Base-by-base conservation (phyloP, 2,797 vertebrate genomes). In the Helostoma temminkii region DNA sequence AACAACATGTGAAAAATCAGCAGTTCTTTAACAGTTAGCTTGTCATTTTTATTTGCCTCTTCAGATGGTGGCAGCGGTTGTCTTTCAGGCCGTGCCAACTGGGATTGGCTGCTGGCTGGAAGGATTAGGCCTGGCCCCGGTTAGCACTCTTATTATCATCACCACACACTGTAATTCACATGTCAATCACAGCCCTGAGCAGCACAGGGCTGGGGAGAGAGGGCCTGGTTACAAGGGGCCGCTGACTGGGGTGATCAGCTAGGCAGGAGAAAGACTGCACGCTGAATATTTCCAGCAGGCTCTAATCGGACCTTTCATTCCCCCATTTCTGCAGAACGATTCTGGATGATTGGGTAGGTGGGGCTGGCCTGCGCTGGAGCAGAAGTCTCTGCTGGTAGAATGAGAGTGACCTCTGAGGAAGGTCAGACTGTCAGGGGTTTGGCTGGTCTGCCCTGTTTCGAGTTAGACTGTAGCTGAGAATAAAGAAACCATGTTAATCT, bases 31-130 rank as follows among this genome's bases (percentile, higher is more conserved):
- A 93, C 91, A 91, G 90, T 93, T 91, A 90, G 90, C 91, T 90
- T 94, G 93, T 94, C 92, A 92, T 94, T 93, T 94, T 93, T 93
- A 94, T 94, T 92, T 91, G 90, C 88, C 88, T 92, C 92, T 84
- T 94, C 91, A 88, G 89, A 91, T 83, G 89, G 89, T 91, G 91
- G 88, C 90, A 90, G 89, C 64, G 62, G 81, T 87, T 11, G 84
- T 87, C 91, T 93, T 94, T 92, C 82, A 94, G 91, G 81, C 71
- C 0, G 37, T 89, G 93, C 92, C 94, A 94, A 88, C 86, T 82
- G 74, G 69, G 91, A 92, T 90, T 78, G 91, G 89, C 80, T 76
- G 89, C 91, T 90, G 90, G 90, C 89, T 90, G 79, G 86, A 91
- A 91, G 83, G 85, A 67, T 66, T 87, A 70, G 83, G 90, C 88